Base-by-base conservation (phyloP, 2,888 invertebrate genomes). In the Helicoverpa assulta region DNA sequence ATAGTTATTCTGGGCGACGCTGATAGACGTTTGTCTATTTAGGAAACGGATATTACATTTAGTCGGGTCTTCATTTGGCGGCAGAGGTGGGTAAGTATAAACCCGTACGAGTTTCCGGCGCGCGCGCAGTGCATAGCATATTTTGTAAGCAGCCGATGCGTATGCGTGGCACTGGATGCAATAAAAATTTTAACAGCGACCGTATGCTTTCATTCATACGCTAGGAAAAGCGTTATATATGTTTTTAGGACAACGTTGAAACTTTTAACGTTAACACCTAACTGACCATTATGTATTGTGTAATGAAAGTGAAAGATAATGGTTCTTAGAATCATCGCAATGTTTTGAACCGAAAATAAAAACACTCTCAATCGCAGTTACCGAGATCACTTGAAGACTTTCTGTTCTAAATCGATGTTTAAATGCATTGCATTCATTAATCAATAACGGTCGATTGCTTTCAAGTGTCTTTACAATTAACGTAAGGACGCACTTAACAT, bases 1-100 rank as follows among this genome's bases (percentile, higher is more conserved):
- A 92, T 93, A 94, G 93, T 94, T 95, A 95, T 95, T 95, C 95
- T 89, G 90, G 92, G 94, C 95, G 92, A 89, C 92, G 91, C 89
- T 90, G 93, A 93, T 95, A 93, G 93, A 93, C 95, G 94, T 93
- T 94, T 93, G 94, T 94, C 95, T 95, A 95, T 95, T 95, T 95
- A 95, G 95, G 95, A 95, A 95, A 93, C 95, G 95, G 95, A 95
- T 94, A 95, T 95, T 94, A 94, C 94, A 94, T 95, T 94, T 94
- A 94, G 95, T 92, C 92, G 92, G 88, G 92, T 92, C 93, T 94
- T 92, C 95, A 94, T 95, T 95, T 94, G 94, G 94, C 94, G 93
- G 94, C 92, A 91, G 92, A 93, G 94, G 94, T 94, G 92, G 92
- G 93, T 92, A 91, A 89, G 92, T 92, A 94, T 94, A 93, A 93